Evolutionary conservation across 2,113 vertebrate species (phyloP).

Genomic region (Hydrolagus affinis): DNA sequence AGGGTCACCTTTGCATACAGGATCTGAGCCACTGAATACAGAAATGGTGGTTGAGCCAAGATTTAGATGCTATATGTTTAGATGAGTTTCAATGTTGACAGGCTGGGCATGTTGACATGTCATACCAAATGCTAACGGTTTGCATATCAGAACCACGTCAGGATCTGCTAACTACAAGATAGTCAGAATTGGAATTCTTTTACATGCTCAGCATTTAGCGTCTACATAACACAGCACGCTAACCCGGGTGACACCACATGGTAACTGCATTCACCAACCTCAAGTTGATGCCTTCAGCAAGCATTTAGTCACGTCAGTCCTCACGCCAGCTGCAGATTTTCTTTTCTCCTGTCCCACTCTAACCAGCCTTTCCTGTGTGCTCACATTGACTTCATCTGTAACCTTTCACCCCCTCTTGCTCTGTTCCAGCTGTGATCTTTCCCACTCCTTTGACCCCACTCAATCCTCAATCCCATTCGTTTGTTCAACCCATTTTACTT

Average conservation of each 20-base stretch:
- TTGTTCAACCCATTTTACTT: constrained; percentile 27
- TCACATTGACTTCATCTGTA: constrained; percentile 10
- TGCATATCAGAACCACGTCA: neutral
- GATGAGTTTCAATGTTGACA: neutral
- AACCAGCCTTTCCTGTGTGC: constrained; percentile 16
- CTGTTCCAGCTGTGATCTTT: constrained; percentile 30
- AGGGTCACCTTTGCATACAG: too few species aligned
- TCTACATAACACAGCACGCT: neutral
- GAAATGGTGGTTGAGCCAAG: too few species aligned
- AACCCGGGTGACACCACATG: neutral
- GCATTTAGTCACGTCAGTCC: neutral
- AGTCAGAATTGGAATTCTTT: neutral
- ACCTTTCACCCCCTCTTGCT: constrained; percentile 23
- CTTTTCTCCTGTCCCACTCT: neutral
- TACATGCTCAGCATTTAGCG: neutral
- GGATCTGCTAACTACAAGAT: neutral
- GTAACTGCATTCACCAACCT: neutral
- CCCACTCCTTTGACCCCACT: constrained; percentile 26
- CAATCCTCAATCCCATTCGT: constrained; percentile 10
- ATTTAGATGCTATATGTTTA: too few species aligned
- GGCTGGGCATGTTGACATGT: neutral
- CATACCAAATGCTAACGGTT: neutral
- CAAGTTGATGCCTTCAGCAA: neutral
- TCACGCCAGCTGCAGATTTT: constrained; percentile 10
- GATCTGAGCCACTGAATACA: too few species aligned